Evolutionary conservation across 2,113 vertebrate genomes (phyloP), one percentile per base, ranked within the genome.

Genomic region (Aspiorhynchus laticeps): DNA sequence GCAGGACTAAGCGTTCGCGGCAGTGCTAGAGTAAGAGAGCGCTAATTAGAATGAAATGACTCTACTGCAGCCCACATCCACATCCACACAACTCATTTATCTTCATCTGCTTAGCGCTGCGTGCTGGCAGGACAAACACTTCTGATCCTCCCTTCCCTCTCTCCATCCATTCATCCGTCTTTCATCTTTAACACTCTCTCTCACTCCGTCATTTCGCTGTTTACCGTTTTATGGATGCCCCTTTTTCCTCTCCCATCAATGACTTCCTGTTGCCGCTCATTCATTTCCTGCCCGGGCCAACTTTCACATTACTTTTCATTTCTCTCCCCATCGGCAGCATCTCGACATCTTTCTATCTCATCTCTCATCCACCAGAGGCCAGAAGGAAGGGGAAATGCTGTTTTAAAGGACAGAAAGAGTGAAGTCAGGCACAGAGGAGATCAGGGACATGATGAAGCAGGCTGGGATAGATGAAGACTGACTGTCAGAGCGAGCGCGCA

Each of bases 11-110:
- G 89, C 85, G 87, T 84, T 88, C 65, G 88, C 92, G 93, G 91
- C 93, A 92, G 91, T 26, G 81, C 89, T 94, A 94, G 94, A 91
- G 91, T 95, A 94, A 95, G 91, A 93, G 92, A 94, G 94, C 90
- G 92, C 92, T 94, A 94, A 95, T 95, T 95, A 95, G 91, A 92
- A 93, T 90, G 88, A 93, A 94, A 92, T 92, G 91, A 93, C 93
- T 94, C 77, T 84, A 92, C 91, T 87, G 89, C 85, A 53, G 87
- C 90, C 91, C 87, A 88, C 91, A 92, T 93, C 88, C 91, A 83
- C 74, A 88, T 85, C 26, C 91, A 91, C 91, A 90, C 67, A 80
- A 86, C 92, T 93, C 93, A 94, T 95, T 94, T 92, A 95, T 96
- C 94, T 94, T 95, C 92, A 94, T 95, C 94, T 94, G 90, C 87